A percentile compares a stretch with the other conserved stretches of the same genome.
These are phyloP conservation scores for Mesoligia furuncula DNA, from an alignment of 2,888 invertebrate species.

Conservation along the genomic window DNA sequence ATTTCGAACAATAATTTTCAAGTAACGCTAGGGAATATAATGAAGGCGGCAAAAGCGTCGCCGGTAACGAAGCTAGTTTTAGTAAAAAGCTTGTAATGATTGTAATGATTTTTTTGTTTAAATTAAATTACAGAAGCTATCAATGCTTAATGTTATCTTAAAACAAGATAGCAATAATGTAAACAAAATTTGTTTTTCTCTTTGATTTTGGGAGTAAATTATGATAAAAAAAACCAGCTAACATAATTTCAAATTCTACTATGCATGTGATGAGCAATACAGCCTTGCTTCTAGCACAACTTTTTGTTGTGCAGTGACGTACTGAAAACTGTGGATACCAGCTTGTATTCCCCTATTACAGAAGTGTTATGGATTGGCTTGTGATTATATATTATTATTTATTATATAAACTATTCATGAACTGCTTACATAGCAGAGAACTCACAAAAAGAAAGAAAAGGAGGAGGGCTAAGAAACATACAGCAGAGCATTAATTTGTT, in stretches of 20 bases:
- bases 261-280: no score
- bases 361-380: neutral
- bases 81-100: neutral
- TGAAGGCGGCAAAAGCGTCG: constrained; percentile 49
- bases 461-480: neutral
- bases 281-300: neutral
- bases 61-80: neutral
- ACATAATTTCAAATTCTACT: neutral
- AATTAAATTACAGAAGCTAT: neutral
- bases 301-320: neutral
- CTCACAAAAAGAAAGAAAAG: neutral
- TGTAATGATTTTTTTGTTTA: neutral
- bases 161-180: neutral
- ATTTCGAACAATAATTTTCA: neutral
- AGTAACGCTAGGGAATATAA: neutral
- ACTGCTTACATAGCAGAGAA: neutral
- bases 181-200: neutral
- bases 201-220: neutral
- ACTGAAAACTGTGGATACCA: neutral
- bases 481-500: neutral
- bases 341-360: no score
- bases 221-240: neutral
- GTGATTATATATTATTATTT: neutral
- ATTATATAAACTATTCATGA: neutral
- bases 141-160: neutral